Base-by-base conservation (phyloP, 2,888 invertebrate genomes). In the Meiosimyza platycephala region DNA sequence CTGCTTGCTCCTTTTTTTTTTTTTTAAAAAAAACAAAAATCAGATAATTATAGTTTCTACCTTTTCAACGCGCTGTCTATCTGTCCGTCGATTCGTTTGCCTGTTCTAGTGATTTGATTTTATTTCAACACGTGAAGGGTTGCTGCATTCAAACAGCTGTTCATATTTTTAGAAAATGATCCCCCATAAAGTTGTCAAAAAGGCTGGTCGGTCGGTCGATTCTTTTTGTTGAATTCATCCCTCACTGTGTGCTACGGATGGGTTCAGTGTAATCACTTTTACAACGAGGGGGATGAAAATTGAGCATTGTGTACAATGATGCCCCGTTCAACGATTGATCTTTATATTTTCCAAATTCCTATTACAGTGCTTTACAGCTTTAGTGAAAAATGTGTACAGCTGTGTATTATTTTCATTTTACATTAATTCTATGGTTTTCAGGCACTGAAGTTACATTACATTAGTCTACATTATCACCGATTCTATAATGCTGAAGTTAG, bases 181-280 rank as follows among this genome's bases (percentile, higher is more conserved):
- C 78, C 78, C 78, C 78, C 78, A 77, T 79, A 74, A 71, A 55
- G 62, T 64, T 54, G 51, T 62, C 54, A 52, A 62, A 52, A 51
- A 16, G n/a, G 48, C 59, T 18, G 40, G 55, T 63, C 33, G 47
- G 28, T 28, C 11, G 13, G 33, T 11, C 40, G 22, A 57, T 9
- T 40, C 18, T 40, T 57, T 63, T 40, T 22, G 71, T 54, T 55
- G 63, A 60, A 51, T 69, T 52, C 51, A 40, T 48, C 48, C 47
- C 48, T 33, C 48, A 18, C 47, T 48, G 40, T 9, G 47, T 63
- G 48, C 63, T 47, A 16, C 40, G 63, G 15, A 47, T 47, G 63
- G 18, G 40, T 33, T 33, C 28, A 12, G 9, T 22, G 55, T 50
- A 40, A n/a, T 62, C n/a, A 52, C 15, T 11, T 40, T n/a, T 16